Conservation (phyloP, 2,113 vertebrate species). For the Craseonycteris thonglongyai region DNA sequence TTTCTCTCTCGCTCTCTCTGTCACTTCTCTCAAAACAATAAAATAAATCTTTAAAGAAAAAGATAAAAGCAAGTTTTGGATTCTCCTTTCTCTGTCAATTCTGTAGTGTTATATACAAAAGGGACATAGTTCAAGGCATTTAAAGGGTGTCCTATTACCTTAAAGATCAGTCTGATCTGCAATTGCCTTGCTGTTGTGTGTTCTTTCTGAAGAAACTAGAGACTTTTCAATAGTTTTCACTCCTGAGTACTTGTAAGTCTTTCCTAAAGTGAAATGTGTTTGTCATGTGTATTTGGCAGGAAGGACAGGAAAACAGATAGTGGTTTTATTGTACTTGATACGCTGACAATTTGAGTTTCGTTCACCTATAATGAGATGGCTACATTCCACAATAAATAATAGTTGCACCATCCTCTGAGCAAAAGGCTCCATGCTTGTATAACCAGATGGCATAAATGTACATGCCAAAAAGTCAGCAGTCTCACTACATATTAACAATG, state of each 20-base stretch:
- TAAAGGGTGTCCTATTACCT: slow-evolving; percentile 42
- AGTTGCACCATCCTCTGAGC: slow-evolving; percentile 37
- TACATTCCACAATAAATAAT: slow-evolving; percentile 57
- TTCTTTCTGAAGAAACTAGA: slow-evolving; percentile 41
- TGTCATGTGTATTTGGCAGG: slow-evolving; percentile 58
- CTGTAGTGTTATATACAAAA: slow-evolving; percentile 25
- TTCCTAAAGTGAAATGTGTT: slow-evolving; percentile 59
- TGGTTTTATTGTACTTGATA: slow-evolving; percentile 59
- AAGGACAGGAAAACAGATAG: slow-evolving; percentile 67
- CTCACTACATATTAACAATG: slow-evolving; percentile 33
- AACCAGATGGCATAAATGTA: slow-evolving; percentile 62
- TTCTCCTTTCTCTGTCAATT: neutral
- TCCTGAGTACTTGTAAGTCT: slow-evolving; percentile 63
- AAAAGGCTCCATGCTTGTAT: slow-evolving; percentile 47
- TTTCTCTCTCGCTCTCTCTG: no score
- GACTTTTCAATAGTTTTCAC: slow-evolving; percentile 64
- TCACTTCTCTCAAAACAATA: no score
- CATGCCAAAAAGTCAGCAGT: slow-evolving; percentile 57
- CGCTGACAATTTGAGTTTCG: slow-evolving; percentile 61
- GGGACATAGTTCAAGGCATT: slow-evolving; percentile 15
- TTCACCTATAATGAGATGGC: slow-evolving; percentile 56
- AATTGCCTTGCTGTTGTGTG: slow-evolving; percentile 39
- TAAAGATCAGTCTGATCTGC: slow-evolving; percentile 37
- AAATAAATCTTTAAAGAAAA: no score
- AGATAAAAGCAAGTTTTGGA: neutral